These are phyloP conservation scores for Forbesichthys agassizii DNA, from an alignment of 2,113 vertebrate genomes.

Conservation along the genomic window DNA sequence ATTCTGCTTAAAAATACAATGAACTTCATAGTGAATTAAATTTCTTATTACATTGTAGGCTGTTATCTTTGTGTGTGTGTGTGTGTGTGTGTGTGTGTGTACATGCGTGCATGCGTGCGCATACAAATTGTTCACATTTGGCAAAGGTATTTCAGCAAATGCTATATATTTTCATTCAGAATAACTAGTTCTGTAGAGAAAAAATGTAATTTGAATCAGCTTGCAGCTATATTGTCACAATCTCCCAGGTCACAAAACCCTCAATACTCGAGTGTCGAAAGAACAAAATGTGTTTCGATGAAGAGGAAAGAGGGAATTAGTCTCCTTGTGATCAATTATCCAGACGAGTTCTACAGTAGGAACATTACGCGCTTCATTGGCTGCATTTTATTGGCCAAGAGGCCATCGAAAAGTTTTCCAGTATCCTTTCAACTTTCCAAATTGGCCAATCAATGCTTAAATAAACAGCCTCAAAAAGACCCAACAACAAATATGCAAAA, in stretches of 20 bases:
- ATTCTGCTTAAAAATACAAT: too few species aligned
- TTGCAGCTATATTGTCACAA: not conserved
- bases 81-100: constrained; percentile 2
- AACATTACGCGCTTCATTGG: not conserved
- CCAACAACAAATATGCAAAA: constrained; percentile 38
- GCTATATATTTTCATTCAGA: constrained; percentile 1
- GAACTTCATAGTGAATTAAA: too few species aligned
- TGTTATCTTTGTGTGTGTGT: not conserved
- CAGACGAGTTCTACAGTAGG: not conserved
- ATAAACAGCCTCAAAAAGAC: constrained; percentile 25
- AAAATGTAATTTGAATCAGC: constrained; percentile 8
- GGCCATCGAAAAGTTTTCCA: not conserved
- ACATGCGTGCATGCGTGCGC: not conserved
- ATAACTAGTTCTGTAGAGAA: not conserved
- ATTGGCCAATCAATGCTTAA: constrained; percentile 27
- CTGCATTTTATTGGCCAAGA: not conserved
- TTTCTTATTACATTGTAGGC: not conserved
- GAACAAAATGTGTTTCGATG: constrained; percentile 14
- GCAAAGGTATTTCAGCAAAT: constrained; percentile 3
- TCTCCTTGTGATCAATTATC: constrained; percentile 7
- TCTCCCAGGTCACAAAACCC: constrained; percentile 2
- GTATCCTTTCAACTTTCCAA: constrained; percentile 25
- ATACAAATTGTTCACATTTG: not conserved
- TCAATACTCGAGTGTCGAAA: too few species aligned
- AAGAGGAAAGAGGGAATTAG: constrained; percentile 10